These are phyloP conservation scores for Paralichthys olivaceus DNA, from an alignment of 2,113 vertebrate species.

Conservation along the genomic window DNA sequence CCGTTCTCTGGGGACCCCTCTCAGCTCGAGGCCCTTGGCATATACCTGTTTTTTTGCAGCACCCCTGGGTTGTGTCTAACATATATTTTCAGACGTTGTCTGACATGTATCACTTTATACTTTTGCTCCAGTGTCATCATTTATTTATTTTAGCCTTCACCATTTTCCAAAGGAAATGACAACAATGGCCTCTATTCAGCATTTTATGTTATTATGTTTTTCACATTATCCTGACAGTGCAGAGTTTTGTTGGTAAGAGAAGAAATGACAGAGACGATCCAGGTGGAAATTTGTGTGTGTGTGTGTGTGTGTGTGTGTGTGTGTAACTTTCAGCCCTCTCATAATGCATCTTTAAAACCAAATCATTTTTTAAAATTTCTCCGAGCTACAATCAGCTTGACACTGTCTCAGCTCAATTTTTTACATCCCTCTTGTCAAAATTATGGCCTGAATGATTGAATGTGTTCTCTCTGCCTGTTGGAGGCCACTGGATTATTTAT, in stretches of 20 bases:
- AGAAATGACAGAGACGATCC: neutral
- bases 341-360: neutral
- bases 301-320: too few relatives aligned
- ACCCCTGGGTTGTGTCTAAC: too few relatives aligned
- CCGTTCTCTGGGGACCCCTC: too few relatives aligned
- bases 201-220: neutral
- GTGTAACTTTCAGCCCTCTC: too few relatives aligned
- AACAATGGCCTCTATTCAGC: neutral
- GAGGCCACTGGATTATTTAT: constrained; percentile 2
- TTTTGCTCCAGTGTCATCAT: neutral
- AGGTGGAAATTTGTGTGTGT: too few relatives aligned
- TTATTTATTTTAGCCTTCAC: neutral
- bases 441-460: neutral
- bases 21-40: too few relatives aligned
- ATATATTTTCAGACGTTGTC: too few relatives aligned
- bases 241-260: neutral
- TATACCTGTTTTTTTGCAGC: too few relatives aligned
- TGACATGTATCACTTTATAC: neutral
- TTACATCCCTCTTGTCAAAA: neutral
- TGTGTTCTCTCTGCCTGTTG: neutral
- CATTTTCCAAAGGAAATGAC: neutral
- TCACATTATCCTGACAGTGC: neutral
- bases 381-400: neutral
- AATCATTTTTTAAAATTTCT: neutral
- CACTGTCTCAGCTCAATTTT: neutral